Evolutionary conservation across 1,140 invertebrate species (phyloP).

Genomic region (Neocloeon triangulifer): DNA sequence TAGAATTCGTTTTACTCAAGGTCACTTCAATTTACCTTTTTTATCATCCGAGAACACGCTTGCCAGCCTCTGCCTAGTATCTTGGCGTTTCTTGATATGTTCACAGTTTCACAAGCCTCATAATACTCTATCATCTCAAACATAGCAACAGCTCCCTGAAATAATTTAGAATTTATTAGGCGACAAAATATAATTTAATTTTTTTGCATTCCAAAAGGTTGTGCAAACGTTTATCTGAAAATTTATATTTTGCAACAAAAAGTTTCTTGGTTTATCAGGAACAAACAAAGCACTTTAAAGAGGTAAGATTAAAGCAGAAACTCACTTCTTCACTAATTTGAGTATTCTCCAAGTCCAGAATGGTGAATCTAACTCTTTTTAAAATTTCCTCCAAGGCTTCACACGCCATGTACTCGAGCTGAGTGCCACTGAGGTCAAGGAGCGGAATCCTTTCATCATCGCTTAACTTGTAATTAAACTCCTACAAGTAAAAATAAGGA

Average conservation of each 20-base stretch:
- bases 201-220: too few relatives aligned
- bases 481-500: too few relatives aligned
- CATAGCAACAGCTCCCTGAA: slow-evolving; percentile 35
- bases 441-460: slow-evolving; percentile 16
- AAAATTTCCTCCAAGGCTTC: slow-evolving; percentile 57
- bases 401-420: slow-evolving; percentile 30
- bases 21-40: slow-evolving; percentile 34
- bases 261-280: slow-evolving; percentile 1
- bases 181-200: slow-evolving; percentile 9
- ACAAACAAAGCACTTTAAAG: too few relatives aligned
- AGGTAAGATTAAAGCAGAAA: too few relatives aligned
- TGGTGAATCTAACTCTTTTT: slow-evolving; percentile 44
- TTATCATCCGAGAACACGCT: slow-evolving; percentile 52
- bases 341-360: slow-evolving; percentile 38
- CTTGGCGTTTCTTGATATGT: slow-evolving; percentile 49
- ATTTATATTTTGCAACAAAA: neutral
- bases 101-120: slow-evolving; percentile 52
- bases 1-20: too few relatives aligned
- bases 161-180: too few relatives aligned
- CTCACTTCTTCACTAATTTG: too few relatives aligned
- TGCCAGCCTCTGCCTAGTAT: slow-evolving; percentile 60
- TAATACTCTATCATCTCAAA: slow-evolving; percentile 89
- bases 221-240: neutral
- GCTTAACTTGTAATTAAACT: too few relatives aligned
- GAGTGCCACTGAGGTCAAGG: slow-evolving; percentile 24